Evolutionary conservation across 2,113 vertebrate species (phyloP).

Genomic region (Pangasianodon gigas): DNA sequence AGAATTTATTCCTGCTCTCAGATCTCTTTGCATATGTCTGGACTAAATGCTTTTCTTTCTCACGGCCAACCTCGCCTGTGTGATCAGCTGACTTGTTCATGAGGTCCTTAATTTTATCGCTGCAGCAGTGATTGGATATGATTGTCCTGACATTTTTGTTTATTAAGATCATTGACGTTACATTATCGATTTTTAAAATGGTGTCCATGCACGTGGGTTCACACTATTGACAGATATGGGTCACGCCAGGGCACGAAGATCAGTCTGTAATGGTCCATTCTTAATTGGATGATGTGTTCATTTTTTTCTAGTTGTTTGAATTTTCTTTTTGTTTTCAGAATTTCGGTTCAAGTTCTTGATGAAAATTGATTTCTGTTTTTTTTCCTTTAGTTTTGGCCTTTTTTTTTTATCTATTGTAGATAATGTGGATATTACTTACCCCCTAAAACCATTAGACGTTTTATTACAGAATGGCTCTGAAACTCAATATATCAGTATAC

Average conservation of each 20-base stretch:
- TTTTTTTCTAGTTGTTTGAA: neutral
- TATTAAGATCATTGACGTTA: neutral
- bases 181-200: neutral
- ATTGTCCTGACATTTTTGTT: neutral
- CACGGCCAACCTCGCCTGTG: neutral
- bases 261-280: neutral
- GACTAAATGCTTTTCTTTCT: neutral
- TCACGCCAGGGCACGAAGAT: neutral
- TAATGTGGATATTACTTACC: neutral
- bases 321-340: neutral
- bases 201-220: neutral
- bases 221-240: neutral
- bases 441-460: neutral
- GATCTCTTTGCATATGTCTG: neutral
- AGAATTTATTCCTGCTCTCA: neutral
- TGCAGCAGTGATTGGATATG: neutral
- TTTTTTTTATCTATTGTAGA: neutral
- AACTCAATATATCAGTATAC: neutral
- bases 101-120: neutral
- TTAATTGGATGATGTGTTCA: neutral
- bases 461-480: neutral
- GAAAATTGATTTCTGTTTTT: neutral
- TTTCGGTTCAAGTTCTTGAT: neutral
- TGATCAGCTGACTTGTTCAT: neutral
- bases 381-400: too few species aligned